Percentiles rank a stretch among this genome's conserved stretches.
phyloP scores from a whole-genome alignment of 2,888 invertebrate species.

The Drosophila buzzatii region DNA sequence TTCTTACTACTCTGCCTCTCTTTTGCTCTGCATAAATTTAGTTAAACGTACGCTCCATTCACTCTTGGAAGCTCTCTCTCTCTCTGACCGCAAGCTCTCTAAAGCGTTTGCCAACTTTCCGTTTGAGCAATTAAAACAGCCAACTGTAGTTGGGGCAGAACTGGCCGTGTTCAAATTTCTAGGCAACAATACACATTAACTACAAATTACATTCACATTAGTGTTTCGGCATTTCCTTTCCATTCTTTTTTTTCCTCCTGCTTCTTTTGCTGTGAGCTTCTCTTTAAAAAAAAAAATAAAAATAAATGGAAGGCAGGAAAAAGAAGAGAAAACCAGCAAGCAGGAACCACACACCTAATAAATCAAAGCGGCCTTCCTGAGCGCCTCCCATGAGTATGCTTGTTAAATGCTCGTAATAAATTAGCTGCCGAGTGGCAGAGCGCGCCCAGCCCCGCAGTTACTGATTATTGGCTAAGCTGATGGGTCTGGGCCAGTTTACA shows the following conservation, averaged over 20 bases:
- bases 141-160: conserved; percentile 3
- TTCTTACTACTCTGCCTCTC: neutral
- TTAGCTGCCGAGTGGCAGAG: conserved; percentile 66
- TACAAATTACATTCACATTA: conserved; percentile 81
- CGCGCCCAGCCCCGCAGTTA: conserved; percentile 20
- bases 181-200: conserved; percentile 70
- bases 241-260: conserved; percentile 21
- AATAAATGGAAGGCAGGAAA: conserved; percentile 11
- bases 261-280: conserved; percentile 22
- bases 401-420: conserved; percentile 81
- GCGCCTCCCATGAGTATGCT: conserved; percentile 74
- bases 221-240: conserved; percentile 69
- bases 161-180: conserved; percentile 48
- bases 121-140: conserved; percentile 70
- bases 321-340: conserved; percentile 6
- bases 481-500: conserved; percentile 65
- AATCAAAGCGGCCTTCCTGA: conserved; percentile 73
- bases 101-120: conserved; percentile 20
- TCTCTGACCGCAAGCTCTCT: conserved; percentile 7
- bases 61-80: neutral
- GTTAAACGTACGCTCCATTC: conserved; percentile 22
- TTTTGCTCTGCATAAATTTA: conserved; percentile 26
- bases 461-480: conserved; percentile 77
- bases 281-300: conserved; percentile 33
- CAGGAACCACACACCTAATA: conserved; percentile 76